Conservation (phyloP, 1,140 invertebrate genomes). For the Cherax destructor region DNA sequence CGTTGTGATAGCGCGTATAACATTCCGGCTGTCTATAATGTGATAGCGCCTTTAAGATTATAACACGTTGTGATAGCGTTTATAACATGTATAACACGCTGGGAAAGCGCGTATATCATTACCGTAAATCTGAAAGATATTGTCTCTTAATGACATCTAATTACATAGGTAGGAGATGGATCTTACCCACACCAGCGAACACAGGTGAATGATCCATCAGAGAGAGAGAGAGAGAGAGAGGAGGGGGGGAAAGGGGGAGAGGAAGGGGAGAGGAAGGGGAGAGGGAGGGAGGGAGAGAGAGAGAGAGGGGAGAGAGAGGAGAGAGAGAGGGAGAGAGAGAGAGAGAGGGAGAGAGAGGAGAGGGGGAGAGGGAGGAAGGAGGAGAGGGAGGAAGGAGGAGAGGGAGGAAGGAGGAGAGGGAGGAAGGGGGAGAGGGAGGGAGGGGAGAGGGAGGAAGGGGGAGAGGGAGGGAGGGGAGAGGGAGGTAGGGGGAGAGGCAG, state of each 20-base stretch:
- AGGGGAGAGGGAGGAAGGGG: neutral
- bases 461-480: neutral
- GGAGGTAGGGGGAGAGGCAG: too few species aligned
- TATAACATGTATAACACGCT: too few species aligned
- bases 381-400: too few species aligned
- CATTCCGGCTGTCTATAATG: too few species aligned
- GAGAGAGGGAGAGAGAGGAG: neutral
- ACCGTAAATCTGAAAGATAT: conserved; percentile 32
- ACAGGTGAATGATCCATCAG: conserved; percentile 5
- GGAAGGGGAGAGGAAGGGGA: neutral
- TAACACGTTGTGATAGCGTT: too few species aligned
- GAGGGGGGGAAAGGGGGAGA: neutral
- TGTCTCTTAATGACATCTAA: conserved; percentile 33
- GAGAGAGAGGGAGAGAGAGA: too few species aligned
- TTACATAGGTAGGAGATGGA: neutral
- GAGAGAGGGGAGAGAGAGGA: too few species aligned
- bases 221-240: neutral
- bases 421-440: neutral
- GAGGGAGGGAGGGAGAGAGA: neutral
- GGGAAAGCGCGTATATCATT: neutral
- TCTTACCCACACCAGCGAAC: neutral
- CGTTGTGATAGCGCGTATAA: conserved; percentile 4
- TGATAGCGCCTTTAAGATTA: too few species aligned
- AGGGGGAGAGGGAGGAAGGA: neutral
- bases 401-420: too few species aligned